These are phyloP conservation scores for Zhengitettix transpicula DNA, from an alignment of 2,888 invertebrate genomes.

Conservation along the genomic window DNA sequence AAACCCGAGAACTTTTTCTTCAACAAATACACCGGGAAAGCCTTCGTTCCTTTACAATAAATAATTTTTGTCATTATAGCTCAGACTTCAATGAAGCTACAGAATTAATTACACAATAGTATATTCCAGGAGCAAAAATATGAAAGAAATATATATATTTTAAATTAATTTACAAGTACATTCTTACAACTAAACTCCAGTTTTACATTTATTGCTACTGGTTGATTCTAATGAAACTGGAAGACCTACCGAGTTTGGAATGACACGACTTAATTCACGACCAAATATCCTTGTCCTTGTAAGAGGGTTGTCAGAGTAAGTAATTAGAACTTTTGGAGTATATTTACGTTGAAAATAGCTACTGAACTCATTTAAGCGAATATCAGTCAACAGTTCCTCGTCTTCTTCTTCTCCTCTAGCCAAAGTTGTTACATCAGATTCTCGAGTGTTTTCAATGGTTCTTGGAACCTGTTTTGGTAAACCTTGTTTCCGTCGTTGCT, in stretches of 20 bases:
- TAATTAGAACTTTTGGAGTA: constrained; percentile 90
- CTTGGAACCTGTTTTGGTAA: constrained; percentile 48
- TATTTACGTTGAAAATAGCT: constrained; percentile 70
- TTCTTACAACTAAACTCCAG: too few relatives aligned
- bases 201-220: too few relatives aligned
- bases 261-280: constrained; percentile 72
- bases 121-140: too few relatives aligned
- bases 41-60: too few relatives aligned
- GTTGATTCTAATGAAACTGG: neutral
- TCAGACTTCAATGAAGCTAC: too few relatives aligned
- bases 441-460: constrained; percentile 83
- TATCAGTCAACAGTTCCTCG: constrained; percentile 54
- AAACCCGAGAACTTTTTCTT: too few relatives aligned
- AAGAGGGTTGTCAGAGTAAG: constrained; percentile 79
- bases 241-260: constrained; percentile 76
- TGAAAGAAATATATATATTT: too few relatives aligned
- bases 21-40: too few relatives aligned
- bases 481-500: neutral
- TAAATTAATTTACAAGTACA: too few relatives aligned
- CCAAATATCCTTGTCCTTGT: constrained; percentile 69
- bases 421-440: constrained; percentile 79
- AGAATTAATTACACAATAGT: too few relatives aligned
- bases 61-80: too few relatives aligned
- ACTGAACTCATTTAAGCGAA: constrained; percentile 70
- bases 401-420: constrained; percentile 43